Percentiles rank a stretch among this genome's conserved stretches.
phyloP scores from a whole-genome alignment of 2,888 invertebrate species.

The Mythimna albipuncta region DNA sequence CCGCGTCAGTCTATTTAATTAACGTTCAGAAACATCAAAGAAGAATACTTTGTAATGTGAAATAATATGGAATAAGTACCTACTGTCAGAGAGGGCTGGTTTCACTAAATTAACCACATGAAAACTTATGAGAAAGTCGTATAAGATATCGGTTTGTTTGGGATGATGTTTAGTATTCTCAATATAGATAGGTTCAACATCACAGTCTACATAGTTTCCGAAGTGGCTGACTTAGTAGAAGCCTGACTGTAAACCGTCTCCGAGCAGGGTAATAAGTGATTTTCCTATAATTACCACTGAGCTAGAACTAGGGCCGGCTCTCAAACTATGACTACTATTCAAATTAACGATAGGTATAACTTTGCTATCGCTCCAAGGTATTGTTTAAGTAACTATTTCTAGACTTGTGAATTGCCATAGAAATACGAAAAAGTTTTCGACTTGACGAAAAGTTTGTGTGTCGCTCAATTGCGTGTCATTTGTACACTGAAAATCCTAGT shows the following conservation, averaged over 20 bases:
- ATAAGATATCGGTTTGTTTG: not conserved
- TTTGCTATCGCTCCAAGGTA: not conserved
- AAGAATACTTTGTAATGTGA: slow-evolving; percentile 26
- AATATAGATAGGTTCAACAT: not conserved
- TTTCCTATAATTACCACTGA: slow-evolving; percentile 42
- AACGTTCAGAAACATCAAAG: slow-evolving; percentile 45
- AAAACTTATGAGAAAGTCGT: slow-evolving; percentile 3
- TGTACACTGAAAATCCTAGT: not conserved
- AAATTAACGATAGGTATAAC: slow-evolving; percentile 11
- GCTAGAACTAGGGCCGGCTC: slow-evolving; percentile 39
- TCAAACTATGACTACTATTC: slow-evolving; percentile 24
- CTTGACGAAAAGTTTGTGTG: not conserved
- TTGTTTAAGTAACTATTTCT: not conserved
- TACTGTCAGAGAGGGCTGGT: slow-evolving; percentile 2
- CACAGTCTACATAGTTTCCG: not conserved
- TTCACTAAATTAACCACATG: slow-evolving; percentile 1
- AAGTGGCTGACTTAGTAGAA: slow-evolving; percentile 29
- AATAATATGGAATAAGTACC: slow-evolving; percentile 24
- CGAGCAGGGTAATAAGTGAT: slow-evolving; percentile 43
- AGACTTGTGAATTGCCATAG: not conserved
- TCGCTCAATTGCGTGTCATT: not conserved
- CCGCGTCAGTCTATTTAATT: slow-evolving; percentile 24
- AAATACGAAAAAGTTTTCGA: not conserved
- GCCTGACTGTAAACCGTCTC: slow-evolving; percentile 17
- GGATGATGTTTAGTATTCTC: slow-evolving; percentile 1